Conservation (phyloP, 2,888 invertebrate genomes). For the Acanthosepion esculentum region DNA sequence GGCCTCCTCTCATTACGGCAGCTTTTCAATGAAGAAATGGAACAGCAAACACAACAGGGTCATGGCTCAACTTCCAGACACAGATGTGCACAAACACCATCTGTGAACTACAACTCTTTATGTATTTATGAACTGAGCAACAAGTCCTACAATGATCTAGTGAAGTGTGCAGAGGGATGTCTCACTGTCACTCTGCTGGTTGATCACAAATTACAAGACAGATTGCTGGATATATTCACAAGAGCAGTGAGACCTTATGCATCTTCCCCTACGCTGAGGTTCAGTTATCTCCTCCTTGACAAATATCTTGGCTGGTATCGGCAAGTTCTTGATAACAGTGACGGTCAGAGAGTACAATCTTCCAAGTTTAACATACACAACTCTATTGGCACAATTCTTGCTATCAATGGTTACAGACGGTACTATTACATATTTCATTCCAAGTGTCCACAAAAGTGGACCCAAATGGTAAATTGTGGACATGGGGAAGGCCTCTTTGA, state of each 20-base stretch:
- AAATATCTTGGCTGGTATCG: conserved; percentile 95
- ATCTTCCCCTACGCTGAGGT: conserved; percentile 93
- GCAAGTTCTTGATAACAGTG: conserved; percentile 84
- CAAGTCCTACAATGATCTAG: conserved; percentile 95
- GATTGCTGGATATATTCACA: conserved; percentile 92
- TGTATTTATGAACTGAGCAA: conserved; percentile 89
- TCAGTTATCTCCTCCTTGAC: conserved; percentile 93
- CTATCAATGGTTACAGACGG: conserved; percentile 95
- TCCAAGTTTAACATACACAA: conserved; percentile 88
- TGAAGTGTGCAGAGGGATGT: conserved; percentile 93
- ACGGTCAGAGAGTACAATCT: conserved; percentile 84
- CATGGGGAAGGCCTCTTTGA: background rate
- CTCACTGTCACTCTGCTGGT: conserved; percentile 93
- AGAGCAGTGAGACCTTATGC: conserved; percentile 95
- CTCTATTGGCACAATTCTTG: conserved; percentile 92
- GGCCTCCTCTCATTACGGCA: background rate
- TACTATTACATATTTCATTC: conserved; percentile 98
- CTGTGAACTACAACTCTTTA: background rate
- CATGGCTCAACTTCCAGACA: background rate
- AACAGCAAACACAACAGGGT: background rate
- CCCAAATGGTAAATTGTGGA: conserved; percentile 50
- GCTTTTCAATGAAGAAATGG: background rate
- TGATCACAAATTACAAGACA: conserved; percentile 89
- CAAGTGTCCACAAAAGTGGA: conserved; percentile 62
- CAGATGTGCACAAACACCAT: background rate